A percentile compares a stretch with the other conserved stretches of the same genome.
phyloP scores from a whole-genome alignment of 2,113 vertebrate genomes.

The Periophthalmus modestus region DNA sequence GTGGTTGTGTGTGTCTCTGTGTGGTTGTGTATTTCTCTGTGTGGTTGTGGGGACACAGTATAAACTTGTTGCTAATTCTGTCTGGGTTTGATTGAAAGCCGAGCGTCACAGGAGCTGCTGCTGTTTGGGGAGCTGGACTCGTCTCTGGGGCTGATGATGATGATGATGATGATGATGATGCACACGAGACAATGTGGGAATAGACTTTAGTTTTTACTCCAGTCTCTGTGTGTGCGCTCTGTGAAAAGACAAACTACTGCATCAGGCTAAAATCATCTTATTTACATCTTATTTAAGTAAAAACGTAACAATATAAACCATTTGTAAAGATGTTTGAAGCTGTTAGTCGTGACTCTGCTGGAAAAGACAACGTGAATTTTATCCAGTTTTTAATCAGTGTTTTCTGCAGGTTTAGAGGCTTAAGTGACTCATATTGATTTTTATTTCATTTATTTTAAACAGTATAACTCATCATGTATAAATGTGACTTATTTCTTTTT shows the following conservation, averaged over 20 bases:
- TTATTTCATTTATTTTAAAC: too few species aligned
- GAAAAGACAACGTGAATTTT: too few species aligned
- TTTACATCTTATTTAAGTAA: too few species aligned
- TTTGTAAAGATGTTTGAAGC: not conserved
- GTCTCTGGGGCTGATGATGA: conserved; percentile 10
- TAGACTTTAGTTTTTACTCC: not conserved
- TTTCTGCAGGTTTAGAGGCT: too few species aligned
- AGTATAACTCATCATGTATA: too few species aligned
- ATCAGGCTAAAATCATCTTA: not conserved
- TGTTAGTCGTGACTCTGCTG: not conserved
- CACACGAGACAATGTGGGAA: conserved; percentile 17
- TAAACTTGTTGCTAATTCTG: conserved; percentile 52
- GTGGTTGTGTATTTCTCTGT: conserved; percentile 9
- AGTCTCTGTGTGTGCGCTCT: not conserved
- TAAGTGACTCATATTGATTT: too few species aligned
- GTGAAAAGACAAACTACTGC: not conserved
- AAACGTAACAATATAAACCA: too few species aligned
- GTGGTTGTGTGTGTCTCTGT: conserved; percentile 5
- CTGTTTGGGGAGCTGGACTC: conserved; percentile 7
- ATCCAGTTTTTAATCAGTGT: too few species aligned
- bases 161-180: conserved; percentile 11
- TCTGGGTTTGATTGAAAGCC: conserved; percentile 54
- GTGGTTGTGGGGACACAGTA: conserved; percentile 22
- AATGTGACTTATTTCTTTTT: too few species aligned
- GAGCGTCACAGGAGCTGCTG: conserved; percentile 28